phyloP scores from a whole-genome alignment of 2,797 vertebrate genomes.

The Syngnathus rostellatus region DNA sequence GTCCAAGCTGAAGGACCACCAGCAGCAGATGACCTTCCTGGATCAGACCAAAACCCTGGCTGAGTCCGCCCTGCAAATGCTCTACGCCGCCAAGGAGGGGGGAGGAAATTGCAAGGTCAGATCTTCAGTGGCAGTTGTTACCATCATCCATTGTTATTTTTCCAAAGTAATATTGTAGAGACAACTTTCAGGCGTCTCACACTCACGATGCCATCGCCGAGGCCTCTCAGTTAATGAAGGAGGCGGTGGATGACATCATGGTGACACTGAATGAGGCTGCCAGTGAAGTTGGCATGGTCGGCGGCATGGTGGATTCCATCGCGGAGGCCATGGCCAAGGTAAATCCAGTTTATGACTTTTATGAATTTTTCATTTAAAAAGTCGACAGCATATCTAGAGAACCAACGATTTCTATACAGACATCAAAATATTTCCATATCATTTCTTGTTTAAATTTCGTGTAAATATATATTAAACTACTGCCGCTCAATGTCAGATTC shows the following conservation, averaged over 20 bases:
- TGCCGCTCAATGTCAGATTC: not conserved
- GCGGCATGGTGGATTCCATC: slow-evolving; percentile 95
- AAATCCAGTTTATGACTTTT: slow-evolving; percentile 21
- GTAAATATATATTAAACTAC: not conserved
- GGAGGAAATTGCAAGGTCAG: slow-evolving; percentile 94
- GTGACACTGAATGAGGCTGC: slow-evolving; percentile 94
- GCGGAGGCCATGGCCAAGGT: slow-evolving; percentile 95
- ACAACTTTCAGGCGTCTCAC: slow-evolving; percentile 77
- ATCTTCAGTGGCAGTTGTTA: not conserved
- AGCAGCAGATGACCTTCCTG: slow-evolving; percentile 96
- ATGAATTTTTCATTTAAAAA: not conserved
- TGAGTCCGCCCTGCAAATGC: slow-evolving; percentile 94
- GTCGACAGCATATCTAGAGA: too few relatives aligned
- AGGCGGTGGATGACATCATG: slow-evolving; percentile 97
- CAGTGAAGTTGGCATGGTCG: slow-evolving; percentile 95
- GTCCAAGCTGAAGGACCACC: slow-evolving; percentile 89
- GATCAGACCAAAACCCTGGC: slow-evolving; percentile 98
- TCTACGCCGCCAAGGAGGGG: slow-evolving; percentile 96
- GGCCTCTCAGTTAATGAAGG: slow-evolving; percentile 93
- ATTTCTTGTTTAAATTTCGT: not conserved
- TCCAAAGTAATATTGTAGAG: not conserved
- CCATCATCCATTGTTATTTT: not conserved
- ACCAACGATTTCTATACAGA: too few relatives aligned
- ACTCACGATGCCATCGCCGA: slow-evolving; percentile 94
- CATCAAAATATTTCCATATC: not conserved